Evolutionary conservation across 2,888 invertebrate genomes (phyloP).

Genomic region (Pollenia labialis): DNA sequence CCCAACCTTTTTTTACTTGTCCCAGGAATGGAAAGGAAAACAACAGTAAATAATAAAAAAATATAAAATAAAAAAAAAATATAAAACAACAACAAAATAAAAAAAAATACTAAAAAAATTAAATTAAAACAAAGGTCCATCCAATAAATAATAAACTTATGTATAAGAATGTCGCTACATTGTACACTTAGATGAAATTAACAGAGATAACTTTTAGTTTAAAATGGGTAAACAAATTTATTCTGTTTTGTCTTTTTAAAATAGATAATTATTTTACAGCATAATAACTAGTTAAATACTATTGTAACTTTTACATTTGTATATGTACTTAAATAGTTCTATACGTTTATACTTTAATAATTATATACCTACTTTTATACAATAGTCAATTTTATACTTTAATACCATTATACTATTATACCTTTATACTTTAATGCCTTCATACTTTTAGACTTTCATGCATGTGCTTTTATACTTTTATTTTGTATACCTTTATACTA

Average conservation of each 20-base stretch:
- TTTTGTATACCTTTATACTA: too few species aligned
- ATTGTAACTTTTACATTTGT: too few species aligned
- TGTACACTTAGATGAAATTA: conserved; percentile 24
- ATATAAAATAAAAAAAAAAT: conserved; percentile 33
- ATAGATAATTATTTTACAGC: neutral
- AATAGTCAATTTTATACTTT: too few species aligned
- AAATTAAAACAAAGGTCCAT: conserved; percentile 64
- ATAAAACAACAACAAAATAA: neutral
- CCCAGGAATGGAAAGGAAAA: conserved; percentile 11
- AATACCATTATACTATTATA: too few species aligned
- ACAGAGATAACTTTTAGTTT: neutral
- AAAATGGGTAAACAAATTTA: too few species aligned
- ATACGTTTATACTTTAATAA: too few species aligned
- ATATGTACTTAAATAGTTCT: too few species aligned
- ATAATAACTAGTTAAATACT: neutral
- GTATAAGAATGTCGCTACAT: conserved; percentile 33
- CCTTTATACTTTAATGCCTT: too few species aligned
- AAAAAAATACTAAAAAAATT: conserved; percentile 27
- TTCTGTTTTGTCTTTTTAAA: too few species aligned
- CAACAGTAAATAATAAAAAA: conserved; percentile 59
- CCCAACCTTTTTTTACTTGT: neutral
- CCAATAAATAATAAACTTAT: conserved; percentile 63
- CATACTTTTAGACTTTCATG: too few species aligned
- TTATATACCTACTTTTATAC: too few species aligned
- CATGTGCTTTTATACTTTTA: too few species aligned